A percentile compares a stretch with the other conserved stretches of the same genome.
These are phyloP conservation scores for Drosophila longiperda DNA, from an alignment of 2,888 invertebrate genomes.

Conservation along the genomic window DNA sequence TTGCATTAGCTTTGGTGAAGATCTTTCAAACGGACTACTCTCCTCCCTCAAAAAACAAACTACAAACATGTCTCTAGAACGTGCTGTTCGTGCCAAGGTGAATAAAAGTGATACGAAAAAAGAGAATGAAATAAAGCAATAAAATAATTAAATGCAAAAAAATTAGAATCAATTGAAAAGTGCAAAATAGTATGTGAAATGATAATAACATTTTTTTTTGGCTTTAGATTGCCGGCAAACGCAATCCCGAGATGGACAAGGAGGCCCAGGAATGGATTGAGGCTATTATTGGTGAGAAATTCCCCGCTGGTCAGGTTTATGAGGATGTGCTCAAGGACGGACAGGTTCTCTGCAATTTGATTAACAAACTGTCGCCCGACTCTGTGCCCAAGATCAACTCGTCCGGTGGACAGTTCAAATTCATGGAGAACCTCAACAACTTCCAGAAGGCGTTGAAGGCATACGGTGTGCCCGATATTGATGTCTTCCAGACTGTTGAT, in stretches of 20 bases:
- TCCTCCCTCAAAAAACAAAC: constrained; percentile 53
- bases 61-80: constrained; percentile 93
- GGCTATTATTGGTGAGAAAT: constrained; percentile 92
- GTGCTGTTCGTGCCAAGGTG: constrained; percentile 96
- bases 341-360: constrained; percentile 95
- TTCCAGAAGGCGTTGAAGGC: constrained; percentile 94
- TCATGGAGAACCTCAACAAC: constrained; percentile 99
- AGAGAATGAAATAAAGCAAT: constrained; percentile 5
- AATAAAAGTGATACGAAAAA: constrained; percentile 73
- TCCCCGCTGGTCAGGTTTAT: constrained; percentile 92
- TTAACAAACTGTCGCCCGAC: constrained; percentile 97
- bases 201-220: constrained; percentile 21
- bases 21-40: constrained; percentile 65
- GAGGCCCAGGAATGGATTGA: constrained; percentile 98
- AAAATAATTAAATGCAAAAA: constrained; percentile 17
- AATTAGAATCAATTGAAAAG: constrained; percentile 14
- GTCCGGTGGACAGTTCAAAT: constrained; percentile 98
- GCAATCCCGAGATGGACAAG: constrained; percentile 91
- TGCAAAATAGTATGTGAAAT: constrained; percentile 24
- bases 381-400: constrained; percentile 95
- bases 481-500: constrained; percentile 98
- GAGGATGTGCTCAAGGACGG: constrained; percentile 97
- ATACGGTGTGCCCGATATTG: constrained; percentile 95
- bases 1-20: constrained; percentile 80
- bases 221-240: constrained; percentile 92